These are phyloP conservation scores for Ptychadena robeensis DNA, from an alignment of 2,797 vertebrate species.

Conservation along the genomic window DNA sequence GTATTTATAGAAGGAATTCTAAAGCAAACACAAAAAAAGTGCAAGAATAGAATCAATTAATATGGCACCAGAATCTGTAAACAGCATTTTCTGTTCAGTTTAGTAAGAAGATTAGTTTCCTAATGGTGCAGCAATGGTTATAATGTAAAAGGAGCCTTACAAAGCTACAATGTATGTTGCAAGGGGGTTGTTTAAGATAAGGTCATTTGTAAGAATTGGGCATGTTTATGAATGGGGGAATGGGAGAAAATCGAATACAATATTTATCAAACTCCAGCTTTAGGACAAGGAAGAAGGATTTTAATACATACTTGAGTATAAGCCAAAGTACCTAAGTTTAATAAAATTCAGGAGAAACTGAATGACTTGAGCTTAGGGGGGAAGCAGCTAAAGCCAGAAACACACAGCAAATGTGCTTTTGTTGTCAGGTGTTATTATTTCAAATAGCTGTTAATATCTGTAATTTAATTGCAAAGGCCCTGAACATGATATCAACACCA, in stretches of 20 bases:
- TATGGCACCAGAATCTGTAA: conserved; percentile 28
- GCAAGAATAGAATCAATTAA: conserved; percentile 29
- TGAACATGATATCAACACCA: too few relatives aligned
- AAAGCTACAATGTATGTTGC: not conserved
- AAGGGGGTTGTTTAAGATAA: not conserved
- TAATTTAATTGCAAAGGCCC: too few relatives aligned
- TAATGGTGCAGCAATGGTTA: not conserved
- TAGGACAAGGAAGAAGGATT: too few relatives aligned
- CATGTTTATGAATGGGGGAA: not conserved
- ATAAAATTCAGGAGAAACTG: too few relatives aligned
- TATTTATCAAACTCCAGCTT: too few relatives aligned
- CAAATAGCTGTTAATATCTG: too few relatives aligned
- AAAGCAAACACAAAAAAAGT: conserved; percentile 8
- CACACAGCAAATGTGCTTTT: too few relatives aligned
- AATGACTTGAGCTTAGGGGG: too few relatives aligned
- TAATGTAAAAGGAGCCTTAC: not conserved
- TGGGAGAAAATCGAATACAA: not conserved
- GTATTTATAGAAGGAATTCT: conserved; percentile 18
- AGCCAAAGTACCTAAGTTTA: too few relatives aligned
- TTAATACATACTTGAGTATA: too few relatives aligned
- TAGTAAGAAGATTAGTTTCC: conserved; percentile 28
- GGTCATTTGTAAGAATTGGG: not conserved
- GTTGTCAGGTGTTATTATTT: too few relatives aligned
- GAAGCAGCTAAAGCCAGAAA: too few relatives aligned
- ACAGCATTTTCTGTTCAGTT: conserved; percentile 23